Evolutionary conservation across 2,113 vertebrate species (phyloP).

Genomic region (Oreocharis arfaki): DNA sequence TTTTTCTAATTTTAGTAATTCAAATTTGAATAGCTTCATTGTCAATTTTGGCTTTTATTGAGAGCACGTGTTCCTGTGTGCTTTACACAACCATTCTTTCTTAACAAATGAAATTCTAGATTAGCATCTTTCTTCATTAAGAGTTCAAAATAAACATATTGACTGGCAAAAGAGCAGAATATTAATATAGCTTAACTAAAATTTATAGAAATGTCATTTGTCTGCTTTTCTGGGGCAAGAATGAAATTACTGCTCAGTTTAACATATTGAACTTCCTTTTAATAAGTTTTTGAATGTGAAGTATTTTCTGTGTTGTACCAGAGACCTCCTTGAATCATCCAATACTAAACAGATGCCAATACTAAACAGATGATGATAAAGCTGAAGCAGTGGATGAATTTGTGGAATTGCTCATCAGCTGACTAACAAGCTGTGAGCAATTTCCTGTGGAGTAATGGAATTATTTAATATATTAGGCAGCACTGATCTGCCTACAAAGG

Average conservation of each 20-base stretch:
- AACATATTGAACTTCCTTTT: not conserved
- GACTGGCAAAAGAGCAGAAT: not conserved
- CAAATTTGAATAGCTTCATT: not conserved
- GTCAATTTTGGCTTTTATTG: not conserved
- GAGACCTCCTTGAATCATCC: not conserved
- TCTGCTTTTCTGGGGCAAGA: not conserved
- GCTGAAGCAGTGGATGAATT: not conserved
- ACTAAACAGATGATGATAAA: not conserved
- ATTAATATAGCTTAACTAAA: not conserved
- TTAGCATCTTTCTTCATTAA: not conserved
- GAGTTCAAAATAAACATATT: not conserved
- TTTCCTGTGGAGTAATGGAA: conserved; percentile 9
- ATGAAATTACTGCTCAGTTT: not conserved
- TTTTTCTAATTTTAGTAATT: not conserved
- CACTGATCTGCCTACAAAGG: not conserved
- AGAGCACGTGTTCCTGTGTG: not conserved
- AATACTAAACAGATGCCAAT: not conserved
- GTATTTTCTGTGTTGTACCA: not conserved
- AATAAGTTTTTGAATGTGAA: not conserved
- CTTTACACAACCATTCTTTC: not conserved
- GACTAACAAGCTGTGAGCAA: not conserved
- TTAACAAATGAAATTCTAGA: not conserved
- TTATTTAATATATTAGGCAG: not conserved
- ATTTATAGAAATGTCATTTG: not conserved
- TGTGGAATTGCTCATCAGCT: not conserved